Evolutionary conservation across 2,113 vertebrate genomes (phyloP).

Genomic region (Sterna hirundo): DNA sequence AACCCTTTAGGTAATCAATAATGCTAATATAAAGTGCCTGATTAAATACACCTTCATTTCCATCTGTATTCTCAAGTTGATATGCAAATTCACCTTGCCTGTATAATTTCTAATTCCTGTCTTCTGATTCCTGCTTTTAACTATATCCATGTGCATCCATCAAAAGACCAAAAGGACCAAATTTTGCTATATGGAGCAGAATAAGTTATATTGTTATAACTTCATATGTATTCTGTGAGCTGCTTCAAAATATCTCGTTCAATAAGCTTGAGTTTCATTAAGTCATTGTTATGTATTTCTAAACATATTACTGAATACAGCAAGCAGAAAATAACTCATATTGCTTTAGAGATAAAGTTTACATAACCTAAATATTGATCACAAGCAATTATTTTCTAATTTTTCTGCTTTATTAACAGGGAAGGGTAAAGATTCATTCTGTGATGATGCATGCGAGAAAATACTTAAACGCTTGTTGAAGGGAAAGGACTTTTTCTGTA

Average conservation of each 20-base stretch:
- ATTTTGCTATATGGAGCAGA: not conserved
- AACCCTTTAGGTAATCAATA: constrained; percentile 67
- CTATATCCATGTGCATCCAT: not conserved
- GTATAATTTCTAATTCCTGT: not conserved
- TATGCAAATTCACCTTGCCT: constrained; percentile 42
- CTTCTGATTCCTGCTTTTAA: constrained; percentile 11
- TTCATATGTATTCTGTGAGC: not conserved
- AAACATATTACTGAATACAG: not conserved
- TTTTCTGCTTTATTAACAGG: not conserved
- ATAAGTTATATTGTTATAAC: not conserved
- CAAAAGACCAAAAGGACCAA: not conserved
- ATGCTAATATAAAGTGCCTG: constrained; percentile 63
- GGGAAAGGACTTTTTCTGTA: not conserved
- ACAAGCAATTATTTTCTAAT: not conserved
- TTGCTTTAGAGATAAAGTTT: not conserved
- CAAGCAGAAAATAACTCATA: not conserved
- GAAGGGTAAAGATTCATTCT: not conserved
- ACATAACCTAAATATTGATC: not conserved
- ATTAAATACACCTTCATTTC: constrained; percentile 61
- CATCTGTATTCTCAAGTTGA: constrained; percentile 37
- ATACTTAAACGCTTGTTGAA: not conserved
- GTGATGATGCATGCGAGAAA: not conserved
- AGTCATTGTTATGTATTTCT: not conserved
- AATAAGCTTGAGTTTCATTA: not conserved
- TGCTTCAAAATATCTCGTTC: not conserved